phyloP scores from a whole-genome alignment of 1,140 invertebrate genomes.

The Zophobas atratus region DNA sequence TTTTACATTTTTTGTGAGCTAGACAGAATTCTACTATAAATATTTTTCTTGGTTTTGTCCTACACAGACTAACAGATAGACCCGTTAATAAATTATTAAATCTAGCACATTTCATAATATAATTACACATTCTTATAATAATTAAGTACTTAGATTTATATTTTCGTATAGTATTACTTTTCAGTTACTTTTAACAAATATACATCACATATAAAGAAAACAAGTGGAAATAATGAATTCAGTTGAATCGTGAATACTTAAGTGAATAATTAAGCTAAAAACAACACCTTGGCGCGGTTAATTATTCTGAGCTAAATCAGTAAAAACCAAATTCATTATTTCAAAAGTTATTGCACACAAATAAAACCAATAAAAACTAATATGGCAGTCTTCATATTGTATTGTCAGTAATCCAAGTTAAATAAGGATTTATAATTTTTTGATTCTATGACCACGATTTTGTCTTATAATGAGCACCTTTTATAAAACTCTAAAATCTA shows the following conservation, averaged over 20 bases:
- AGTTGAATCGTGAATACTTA: constrained; percentile 9
- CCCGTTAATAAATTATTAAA: constrained; percentile 66
- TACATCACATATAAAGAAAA: constrained; percentile 36
- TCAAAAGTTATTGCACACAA: constrained; percentile 38
- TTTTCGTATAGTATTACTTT: constrained; percentile 38
- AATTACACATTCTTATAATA: constrained; percentile 44
- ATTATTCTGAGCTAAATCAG: constrained; percentile 22
- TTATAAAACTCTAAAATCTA: constrained; percentile 57
- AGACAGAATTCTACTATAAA: constrained; percentile 63
- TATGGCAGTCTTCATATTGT: constrained; percentile 60
- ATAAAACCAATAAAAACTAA: constrained; percentile 37
- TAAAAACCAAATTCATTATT: constrained; percentile 44
- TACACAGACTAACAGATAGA: constrained; percentile 59
- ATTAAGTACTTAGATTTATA: constrained; percentile 46
- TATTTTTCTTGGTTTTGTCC: constrained; percentile 54
- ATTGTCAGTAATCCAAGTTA: constrained; percentile 61
- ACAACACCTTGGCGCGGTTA: constrained; percentile 10
- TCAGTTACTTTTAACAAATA: constrained; percentile 23
- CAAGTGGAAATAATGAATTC: constrained; percentile 42
- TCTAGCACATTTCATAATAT: constrained; percentile 55
- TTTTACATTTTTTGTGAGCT: constrained; percentile 61
- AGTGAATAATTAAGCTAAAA: constrained; percentile 6
- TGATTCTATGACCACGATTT: constrained; percentile 40
- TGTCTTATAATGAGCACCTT: constrained; percentile 60
- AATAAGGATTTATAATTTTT: constrained; percentile 47